Percentiles rank a stretch among this genome's conserved stretches.
These are phyloP conservation scores for Halocynthia aurantium DNA, from an alignment of 23 tunicate species.

Conservation along the genomic window DNA sequence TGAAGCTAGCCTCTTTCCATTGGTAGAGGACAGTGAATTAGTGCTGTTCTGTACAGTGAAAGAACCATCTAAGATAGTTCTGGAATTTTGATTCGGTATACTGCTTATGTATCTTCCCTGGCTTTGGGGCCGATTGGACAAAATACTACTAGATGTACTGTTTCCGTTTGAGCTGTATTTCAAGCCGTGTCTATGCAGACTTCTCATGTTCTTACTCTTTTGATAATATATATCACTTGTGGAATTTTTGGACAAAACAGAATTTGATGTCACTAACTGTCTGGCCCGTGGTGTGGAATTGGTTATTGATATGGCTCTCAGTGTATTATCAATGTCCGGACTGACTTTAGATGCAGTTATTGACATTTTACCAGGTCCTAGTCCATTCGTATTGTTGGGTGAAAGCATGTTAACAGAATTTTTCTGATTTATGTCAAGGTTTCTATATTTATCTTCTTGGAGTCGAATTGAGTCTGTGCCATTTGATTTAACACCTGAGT, in stretches of 20 bases:
- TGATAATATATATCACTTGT: not conserved
- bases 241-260: constrained; percentile 1
- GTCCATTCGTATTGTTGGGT: too few relatives aligned
- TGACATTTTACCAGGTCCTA: too few relatives aligned
- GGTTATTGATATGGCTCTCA: constrained; percentile 34
- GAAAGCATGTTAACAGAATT: too few relatives aligned
- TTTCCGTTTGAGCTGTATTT: constrained; percentile 4
- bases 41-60: constrained; percentile 23
- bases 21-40: not conserved
- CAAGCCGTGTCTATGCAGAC: not conserved
- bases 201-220: not conserved
- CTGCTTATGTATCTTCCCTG: constrained; percentile 19
- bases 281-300: constrained; percentile 36
- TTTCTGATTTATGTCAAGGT: too few relatives aligned
- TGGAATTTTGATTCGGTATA: constrained; percentile 32
- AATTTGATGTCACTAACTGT: constrained; percentile 30
- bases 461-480: too few relatives aligned
- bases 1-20: too few relatives aligned
- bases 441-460: too few relatives aligned
- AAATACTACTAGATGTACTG: too few relatives aligned
- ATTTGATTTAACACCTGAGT: too few relatives aligned
- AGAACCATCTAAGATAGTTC: constrained; percentile 29
- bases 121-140: not conserved
- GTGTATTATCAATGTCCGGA: not conserved
- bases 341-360: not conserved